Base-by-base conservation (phyloP, 2,797 vertebrate species). In the Melanotaenia boesemani region DNA sequence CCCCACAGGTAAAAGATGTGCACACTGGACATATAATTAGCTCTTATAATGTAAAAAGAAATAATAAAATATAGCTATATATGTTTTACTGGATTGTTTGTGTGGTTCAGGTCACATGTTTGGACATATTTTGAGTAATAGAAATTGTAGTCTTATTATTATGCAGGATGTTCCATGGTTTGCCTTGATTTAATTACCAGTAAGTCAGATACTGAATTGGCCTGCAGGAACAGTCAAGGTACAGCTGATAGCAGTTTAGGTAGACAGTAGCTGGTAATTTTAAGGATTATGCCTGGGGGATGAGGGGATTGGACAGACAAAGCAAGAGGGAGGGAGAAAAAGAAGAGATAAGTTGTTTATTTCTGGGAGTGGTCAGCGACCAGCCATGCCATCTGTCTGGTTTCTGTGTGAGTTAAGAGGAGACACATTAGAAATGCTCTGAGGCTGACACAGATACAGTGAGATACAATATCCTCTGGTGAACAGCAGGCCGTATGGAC, bases 1-100 rank as follows among this genome's bases (percentile, higher is more conserved):
- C 81, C 97, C 98, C 13, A 99, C 98, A 76, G 98, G 98, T 99
- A 79, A 66, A 65, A 46, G 32, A 72, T 54, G 20, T 9, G 10
- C 60, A 24, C 41, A 39, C 15, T 28, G 5, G 56, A 52, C 32
- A 28, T 20, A 24, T 7, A 15, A 30, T 0, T 26, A 39, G 30
- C 9, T 10, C 34, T 39, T 22, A 54, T 50, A 1, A 54, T 52
- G 16, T 30, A 34, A 6, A 24, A 0, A 11, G 10, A 41, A 24
- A 28, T 39, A 3, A 37, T 20, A 55, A 55, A 28, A 6, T 26
- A 26, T 26, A 26, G 13, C 5, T 22, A 11, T 11, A 52, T 22
- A 12, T 81, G 32, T 69, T 70, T 55, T 10, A 61, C 16, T 58
- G 50, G 37, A 57, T 77, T 46, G 28, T 22, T 73, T 20, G 39